Conservation (phyloP, 1,140 invertebrate species). For the Chironomus striatipennis region DNA sequence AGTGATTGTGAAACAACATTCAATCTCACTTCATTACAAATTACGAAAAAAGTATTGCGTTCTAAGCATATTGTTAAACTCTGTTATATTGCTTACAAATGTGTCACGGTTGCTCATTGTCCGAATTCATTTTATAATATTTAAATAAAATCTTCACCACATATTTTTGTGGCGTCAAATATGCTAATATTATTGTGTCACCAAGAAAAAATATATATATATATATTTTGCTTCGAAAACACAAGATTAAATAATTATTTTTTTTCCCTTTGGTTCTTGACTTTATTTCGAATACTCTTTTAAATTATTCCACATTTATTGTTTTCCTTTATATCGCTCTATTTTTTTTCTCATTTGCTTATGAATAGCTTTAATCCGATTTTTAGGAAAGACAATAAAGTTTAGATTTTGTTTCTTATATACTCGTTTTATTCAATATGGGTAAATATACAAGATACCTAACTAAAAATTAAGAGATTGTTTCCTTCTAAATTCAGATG, state of each 20-base stretch:
- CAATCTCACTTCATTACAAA: too few relatives aligned
- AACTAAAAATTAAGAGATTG: too few relatives aligned
- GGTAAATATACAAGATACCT: not conserved
- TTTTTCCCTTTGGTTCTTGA: not conserved
- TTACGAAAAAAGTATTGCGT: too few relatives aligned
- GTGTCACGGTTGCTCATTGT: too few relatives aligned
- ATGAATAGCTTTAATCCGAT: slow-evolving; percentile 5
- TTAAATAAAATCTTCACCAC: too few relatives aligned
- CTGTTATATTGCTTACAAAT: too few relatives aligned
- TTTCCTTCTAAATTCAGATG: too few relatives aligned
- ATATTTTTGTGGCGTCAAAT: not conserved
- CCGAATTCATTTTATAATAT: too few relatives aligned
- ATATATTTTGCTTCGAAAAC: not conserved
- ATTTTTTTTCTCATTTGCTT: not conserved
- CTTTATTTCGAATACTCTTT: not conserved
- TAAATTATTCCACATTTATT: not conserved
- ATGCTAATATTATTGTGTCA: not conserved
- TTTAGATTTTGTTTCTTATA: not conserved
- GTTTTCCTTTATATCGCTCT: not conserved
- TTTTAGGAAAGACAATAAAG: not conserved
- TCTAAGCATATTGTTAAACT: too few relatives aligned
- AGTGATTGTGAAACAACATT: too few relatives aligned
- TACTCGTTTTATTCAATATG: not conserved
- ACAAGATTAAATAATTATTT: not conserved
- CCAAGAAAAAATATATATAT: not conserved